Conservation (phyloP, 2,113 vertebrate genomes). For the Corythaixoides concolor region DNA sequence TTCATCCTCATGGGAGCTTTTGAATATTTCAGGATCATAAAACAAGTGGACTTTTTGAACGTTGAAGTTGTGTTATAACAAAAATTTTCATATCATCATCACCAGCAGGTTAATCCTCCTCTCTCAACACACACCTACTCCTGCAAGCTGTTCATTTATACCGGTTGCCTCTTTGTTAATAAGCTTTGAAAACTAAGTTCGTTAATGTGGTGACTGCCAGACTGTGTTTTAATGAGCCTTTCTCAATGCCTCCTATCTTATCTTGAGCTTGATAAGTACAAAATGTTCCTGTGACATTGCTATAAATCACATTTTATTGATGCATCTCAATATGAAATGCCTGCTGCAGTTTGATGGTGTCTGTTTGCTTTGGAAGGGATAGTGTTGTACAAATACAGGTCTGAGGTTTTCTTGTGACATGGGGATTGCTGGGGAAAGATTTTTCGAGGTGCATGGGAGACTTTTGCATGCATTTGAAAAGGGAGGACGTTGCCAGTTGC, state of each 20-base stretch:
- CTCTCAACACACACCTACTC: not conserved
- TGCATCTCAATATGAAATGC: not conserved
- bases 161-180: not conserved
- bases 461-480: not conserved
- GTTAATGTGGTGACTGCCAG: slow-evolving; percentile 8
- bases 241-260: slow-evolving; percentile 52
- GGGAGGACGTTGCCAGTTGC: not conserved
- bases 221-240: slow-evolving; percentile 34
- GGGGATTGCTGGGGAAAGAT: not conserved
- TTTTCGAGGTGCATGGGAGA: not conserved
- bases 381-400: not conserved
- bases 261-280: slow-evolving; percentile 23
- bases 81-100: not conserved
- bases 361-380: slow-evolving; percentile 5
- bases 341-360: not conserved
- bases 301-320: slow-evolving; percentile 45
- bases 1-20: not conserved
- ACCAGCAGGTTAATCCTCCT: not conserved
- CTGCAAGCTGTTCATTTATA: not conserved
- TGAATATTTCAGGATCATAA: not conserved
- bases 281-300: slow-evolving; percentile 3
- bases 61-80: not conserved
- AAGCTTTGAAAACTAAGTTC: not conserved
- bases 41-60: not conserved
- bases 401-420: not conserved